Evolutionary conservation across 1,140 invertebrate species (phyloP).

Genomic region (Chrysopa pallens): DNA sequence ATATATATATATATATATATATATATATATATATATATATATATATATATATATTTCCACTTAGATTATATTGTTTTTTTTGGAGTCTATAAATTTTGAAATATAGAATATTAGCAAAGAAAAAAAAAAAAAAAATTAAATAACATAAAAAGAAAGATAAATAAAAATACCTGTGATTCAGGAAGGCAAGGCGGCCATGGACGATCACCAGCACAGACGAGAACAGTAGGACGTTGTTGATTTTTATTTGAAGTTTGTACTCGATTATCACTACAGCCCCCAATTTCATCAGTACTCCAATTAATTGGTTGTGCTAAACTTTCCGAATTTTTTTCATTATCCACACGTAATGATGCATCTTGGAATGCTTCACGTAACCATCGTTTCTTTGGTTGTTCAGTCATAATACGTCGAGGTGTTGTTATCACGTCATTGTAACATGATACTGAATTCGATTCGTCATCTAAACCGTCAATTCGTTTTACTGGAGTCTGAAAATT

Average conservation of each 20-base stretch:
- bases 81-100: too few relatives aligned
- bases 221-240: conserved; percentile 31
- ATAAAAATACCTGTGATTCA: conserved; percentile 18
- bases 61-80: too few relatives aligned
- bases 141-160: too few relatives aligned
- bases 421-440: conserved; percentile 9
- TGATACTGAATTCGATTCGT: conserved; percentile 9
- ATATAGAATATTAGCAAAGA: too few relatives aligned
- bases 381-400: conserved; percentile 39
- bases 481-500: conserved; percentile 18
- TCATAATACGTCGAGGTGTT: conserved; percentile 18
- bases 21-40: too few relatives aligned
- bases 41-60: too few relatives aligned
- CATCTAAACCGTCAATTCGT: conserved; percentile 14
- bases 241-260: conserved; percentile 19
- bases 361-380: conserved; percentile 37
- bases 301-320: conserved; percentile 1
- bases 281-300: neutral
- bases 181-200: conserved; percentile 17
- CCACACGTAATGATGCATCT: conserved; percentile 24
- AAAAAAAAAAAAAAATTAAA: too few relatives aligned
- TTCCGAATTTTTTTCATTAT: conserved; percentile 5
- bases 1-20: too few relatives aligned
- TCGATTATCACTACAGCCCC: conserved; percentile 1
- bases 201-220: conserved; percentile 27